Base-by-base conservation (phyloP, 2,797 vertebrate genomes). In the Hypotaenidia philippensis region DNA sequence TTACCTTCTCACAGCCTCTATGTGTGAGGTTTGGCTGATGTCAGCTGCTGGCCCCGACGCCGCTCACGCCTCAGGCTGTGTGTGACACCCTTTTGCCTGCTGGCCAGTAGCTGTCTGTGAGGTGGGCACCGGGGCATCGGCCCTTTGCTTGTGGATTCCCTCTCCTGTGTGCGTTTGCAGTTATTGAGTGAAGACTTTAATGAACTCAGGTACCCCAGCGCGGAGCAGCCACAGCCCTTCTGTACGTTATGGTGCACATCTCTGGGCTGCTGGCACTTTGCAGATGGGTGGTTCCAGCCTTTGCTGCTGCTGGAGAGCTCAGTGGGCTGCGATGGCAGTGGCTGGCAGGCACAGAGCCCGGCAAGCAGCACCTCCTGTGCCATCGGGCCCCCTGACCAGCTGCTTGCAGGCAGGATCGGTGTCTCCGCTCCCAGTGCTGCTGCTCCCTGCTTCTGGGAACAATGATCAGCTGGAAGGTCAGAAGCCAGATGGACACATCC, bases 301-400 rank as follows among this genome's bases (percentile, higher is more conserved):
- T 16, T 9, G 1, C 17, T 0, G 4, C 32, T 13, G 14, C 66
- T 3, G 41, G 31, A n/a, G n/a, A 19, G 1, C 0, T 1, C n/a
- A 27, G 59, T 26, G 0, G 27, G 55, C 44, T 16, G 76, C 2
- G 21, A 9, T 26, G 36, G 12, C 40, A 59, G 75, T 13, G 2
- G 26, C 7, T 5, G 53, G 10, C 1, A 20, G 66, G 22, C 45
- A 9, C 38, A 16, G 44, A 11, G 9, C 25, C 41, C 16, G 4
- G 53, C 64, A 36, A 36, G 53, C 49, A 66, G 47, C 21, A 4
- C 11, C 21, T 9, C 13, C 12, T 17, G 13, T 45, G 59, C 57
- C 59, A 49, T 11, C 0, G 1, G 56, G 32, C 50, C 23, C 9
- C 45, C 45, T 0, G 2, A 5, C 23, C 8, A 31, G 26, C 19